Base-by-base conservation (phyloP, 2,113 vertebrate genomes). In the Sylvietta virens region DNA sequence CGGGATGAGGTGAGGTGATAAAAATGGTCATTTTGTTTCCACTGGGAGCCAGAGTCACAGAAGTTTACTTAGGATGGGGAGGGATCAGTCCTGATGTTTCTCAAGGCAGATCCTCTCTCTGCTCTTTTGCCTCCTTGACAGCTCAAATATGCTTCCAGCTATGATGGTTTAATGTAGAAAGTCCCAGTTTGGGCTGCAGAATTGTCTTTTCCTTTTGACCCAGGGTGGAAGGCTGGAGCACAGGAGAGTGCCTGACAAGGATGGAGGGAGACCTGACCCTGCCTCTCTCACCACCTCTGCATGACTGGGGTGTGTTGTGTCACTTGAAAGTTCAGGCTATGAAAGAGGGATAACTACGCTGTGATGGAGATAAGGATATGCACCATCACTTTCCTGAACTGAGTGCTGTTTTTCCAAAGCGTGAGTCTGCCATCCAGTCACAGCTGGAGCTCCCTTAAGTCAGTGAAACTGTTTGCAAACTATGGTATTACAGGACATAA, bases 1-100 rank as follows among this genome's bases (percentile, higher is more conserved):
- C 35, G 3, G 77, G 26, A 95, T 64, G 92, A 97, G 93, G 66
- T 62, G 95, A 91, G 81, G 93, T 86, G 91, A 88, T 97, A 97
- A 98, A 97, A 95, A 69, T 22, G 11, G 57, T 30, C 56, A 92
- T 90, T 95, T 88, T 81, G 92, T 95, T 96, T 92, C 95, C 93
- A 17, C 76, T 51, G 95, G 82, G 95, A 93, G 48, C n/a, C 40
- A 27, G 57, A 93, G 76, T 70, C 31, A 7, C 44, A 83, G 51
- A 69, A 94, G 57, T 94, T 96, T 39, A 65, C 84, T 81, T 58
- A 33, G 67, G 37, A 70, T 87, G 66, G 48, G 24, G 27, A 61
- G 27, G 54, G 40, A 92, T 82, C 24, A 45, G 45, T 61, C 44
- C 26, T 33, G 26, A 10, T 3, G 1, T 91, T 95, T 81, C 64